Percentiles rank a stretch among this genome's conserved stretches.
These are phyloP conservation scores for Cyprinodon brontotheroides DNA, from an alignment of 2,113 vertebrate species.

Conservation along the genomic window DNA sequence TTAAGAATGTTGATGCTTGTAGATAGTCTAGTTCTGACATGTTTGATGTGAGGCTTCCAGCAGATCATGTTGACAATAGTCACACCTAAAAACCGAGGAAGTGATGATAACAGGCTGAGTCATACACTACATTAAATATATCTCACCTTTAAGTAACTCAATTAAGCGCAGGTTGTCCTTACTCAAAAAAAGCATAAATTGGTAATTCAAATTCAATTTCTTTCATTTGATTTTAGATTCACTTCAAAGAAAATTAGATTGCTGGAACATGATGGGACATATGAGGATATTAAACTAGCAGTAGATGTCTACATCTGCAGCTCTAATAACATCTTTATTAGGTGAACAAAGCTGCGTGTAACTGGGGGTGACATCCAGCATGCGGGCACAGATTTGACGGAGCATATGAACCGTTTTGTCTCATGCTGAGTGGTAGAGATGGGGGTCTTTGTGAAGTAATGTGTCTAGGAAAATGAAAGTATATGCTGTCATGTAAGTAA, in stretches of 20 bases:
- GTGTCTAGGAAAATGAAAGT: slow-evolving; percentile 10
- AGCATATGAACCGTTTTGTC: neutral
- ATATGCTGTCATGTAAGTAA: neutral
- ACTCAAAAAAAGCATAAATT: slow-evolving; percentile 7
- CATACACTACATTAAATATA: neutral
- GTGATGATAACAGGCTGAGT: neutral
- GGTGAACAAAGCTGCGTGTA: slow-evolving; percentile 21
- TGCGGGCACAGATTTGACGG: neutral
- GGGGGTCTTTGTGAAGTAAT: neutral
- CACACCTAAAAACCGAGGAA: neutral
- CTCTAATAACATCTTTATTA: slow-evolving; percentile 39
- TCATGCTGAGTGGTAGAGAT: neutral
- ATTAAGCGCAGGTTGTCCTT: neutral
- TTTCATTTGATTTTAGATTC: slow-evolving; percentile 45
- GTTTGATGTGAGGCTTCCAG: too few relatives aligned
- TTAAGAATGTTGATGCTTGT: too few relatives aligned
- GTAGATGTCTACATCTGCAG: slow-evolving; percentile 9
- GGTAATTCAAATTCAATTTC: slow-evolving; percentile 20
- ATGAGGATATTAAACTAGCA: slow-evolving; percentile 31
- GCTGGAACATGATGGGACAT: slow-evolving; percentile 5
- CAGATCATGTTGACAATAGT: too few relatives aligned
- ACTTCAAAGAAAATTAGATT: slow-evolving; percentile 43
- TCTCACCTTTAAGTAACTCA: neutral
- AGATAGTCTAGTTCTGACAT: too few relatives aligned
- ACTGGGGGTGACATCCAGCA: slow-evolving; percentile 12